These are phyloP conservation scores for Lates japonicus DNA, from an alignment of 2,797 vertebrate species.

Conservation along the genomic window DNA sequence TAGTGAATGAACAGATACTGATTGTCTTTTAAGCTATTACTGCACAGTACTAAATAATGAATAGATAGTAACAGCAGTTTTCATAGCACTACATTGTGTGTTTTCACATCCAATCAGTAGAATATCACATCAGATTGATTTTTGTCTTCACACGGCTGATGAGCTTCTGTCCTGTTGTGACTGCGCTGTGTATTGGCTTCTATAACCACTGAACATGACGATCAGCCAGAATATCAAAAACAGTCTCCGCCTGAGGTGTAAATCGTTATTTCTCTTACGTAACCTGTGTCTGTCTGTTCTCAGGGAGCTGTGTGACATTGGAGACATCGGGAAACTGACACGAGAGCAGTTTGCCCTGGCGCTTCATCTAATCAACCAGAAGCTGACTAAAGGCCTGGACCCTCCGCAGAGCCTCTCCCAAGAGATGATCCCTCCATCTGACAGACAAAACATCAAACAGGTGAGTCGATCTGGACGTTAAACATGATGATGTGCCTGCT, in stretches of 20 bases:
- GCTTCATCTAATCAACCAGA: slow-evolving; percentile 97
- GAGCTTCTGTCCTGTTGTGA: slow-evolving; percentile 24
- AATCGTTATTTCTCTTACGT: slow-evolving; percentile 65
- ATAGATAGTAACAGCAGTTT: background rate
- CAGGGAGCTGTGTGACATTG: slow-evolving; percentile 98
- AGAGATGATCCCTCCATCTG: slow-evolving; percentile 97
- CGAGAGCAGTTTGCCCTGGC: slow-evolving; percentile 98
- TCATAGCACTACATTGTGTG: background rate
- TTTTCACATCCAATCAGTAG: background rate
- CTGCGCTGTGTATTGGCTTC: slow-evolving; percentile 35
- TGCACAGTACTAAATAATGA: background rate
- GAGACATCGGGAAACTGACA: slow-evolving; percentile 94
- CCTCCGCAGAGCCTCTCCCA: slow-evolving; percentile 93
- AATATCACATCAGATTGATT: slow-evolving; percentile 64
- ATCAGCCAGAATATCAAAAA: slow-evolving; percentile 45
- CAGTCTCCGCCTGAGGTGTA: slow-evolving; percentile 62
- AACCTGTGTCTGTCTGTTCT: slow-evolving; percentile 46
- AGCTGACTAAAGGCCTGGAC: slow-evolving; percentile 92
- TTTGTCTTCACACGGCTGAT: slow-evolving; percentile 32
- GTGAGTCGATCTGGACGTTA: slow-evolving; percentile 56
- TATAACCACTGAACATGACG: slow-evolving; percentile 32
- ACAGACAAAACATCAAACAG: slow-evolving; percentile 88
- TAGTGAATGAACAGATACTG: background rate
- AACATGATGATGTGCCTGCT: background rate
- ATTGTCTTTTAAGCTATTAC: background rate